Evolutionary conservation across 2,797 vertebrate genomes (phyloP).

Genomic region (Muraenolepis orangiensis): DNA sequence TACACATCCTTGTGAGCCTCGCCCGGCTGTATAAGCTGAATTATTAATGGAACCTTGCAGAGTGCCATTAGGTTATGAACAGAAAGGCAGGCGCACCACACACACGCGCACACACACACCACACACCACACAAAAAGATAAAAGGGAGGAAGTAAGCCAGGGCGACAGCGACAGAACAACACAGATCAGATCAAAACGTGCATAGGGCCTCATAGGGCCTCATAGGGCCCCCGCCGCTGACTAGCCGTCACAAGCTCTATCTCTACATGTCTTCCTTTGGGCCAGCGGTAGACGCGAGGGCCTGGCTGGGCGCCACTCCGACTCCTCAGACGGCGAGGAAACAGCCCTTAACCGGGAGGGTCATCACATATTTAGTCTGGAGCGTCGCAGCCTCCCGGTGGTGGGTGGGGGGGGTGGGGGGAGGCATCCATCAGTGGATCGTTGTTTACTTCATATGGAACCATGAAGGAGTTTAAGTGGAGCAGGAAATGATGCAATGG

Average conservation of each 20-base stretch:
- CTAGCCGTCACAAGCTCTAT: not conserved
- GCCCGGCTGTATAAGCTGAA: not conserved
- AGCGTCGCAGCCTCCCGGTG: not conserved
- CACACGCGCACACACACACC: not conserved
- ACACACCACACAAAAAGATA: not conserved
- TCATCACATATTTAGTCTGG: constrained; percentile 41
- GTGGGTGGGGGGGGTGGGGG: not conserved
- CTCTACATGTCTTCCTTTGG: not conserved
- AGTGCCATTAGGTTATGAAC: not conserved
- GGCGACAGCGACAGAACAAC: not conserved
- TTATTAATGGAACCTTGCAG: constrained; percentile 1
- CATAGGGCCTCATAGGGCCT: too few relatives aligned
- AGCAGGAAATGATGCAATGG: constrained; percentile 49
- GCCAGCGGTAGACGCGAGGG: not conserved
- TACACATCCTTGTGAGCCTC: not conserved
- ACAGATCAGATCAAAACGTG: constrained; percentile 36
- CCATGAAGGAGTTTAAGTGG: constrained; percentile 41
- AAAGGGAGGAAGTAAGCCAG: not conserved
- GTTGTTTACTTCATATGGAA: constrained; percentile 33
- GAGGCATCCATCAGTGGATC: constrained; percentile 20
- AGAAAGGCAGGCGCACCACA: not conserved
- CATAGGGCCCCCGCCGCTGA: constrained; percentile 39
- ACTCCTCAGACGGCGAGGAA: not conserved
- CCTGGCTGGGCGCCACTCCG: constrained; percentile 27
- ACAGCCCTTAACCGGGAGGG: too few relatives aligned